Conservation (phyloP, 1,140 invertebrate genomes). For the Habropoda laboriosa region DNA sequence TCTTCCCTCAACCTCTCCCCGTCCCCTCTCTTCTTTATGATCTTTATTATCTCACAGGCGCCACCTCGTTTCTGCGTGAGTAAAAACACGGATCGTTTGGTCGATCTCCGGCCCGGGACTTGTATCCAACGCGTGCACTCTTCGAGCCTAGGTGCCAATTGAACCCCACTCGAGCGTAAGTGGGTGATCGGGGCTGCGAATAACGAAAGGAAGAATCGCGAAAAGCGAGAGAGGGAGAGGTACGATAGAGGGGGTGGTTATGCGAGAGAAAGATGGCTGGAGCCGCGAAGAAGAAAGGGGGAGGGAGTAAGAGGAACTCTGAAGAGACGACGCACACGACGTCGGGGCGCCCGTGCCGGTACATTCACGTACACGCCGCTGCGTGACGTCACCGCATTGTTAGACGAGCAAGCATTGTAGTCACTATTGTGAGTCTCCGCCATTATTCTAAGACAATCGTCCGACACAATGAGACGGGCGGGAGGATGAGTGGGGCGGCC, state of each 20-base stretch:
- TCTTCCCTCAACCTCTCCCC: not conserved
- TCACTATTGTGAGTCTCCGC: conserved; percentile 82
- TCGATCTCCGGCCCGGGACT: not conserved
- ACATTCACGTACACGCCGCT: conserved; percentile 77
- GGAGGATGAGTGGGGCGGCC: conserved; percentile 79
- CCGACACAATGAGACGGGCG: conserved; percentile 82
- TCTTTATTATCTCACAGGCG: too few relatives aligned
- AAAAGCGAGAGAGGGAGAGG: conserved; percentile 49
- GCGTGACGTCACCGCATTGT: conserved; percentile 82
- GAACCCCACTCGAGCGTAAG: conserved; percentile 57
- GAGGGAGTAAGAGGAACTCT: conserved; percentile 65
- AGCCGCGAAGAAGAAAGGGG: conserved; percentile 54
- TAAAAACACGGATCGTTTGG: not conserved
- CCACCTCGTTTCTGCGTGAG: not conserved
- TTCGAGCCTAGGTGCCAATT: conserved; percentile 36
- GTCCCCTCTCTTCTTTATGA: not conserved
- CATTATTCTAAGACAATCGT: conserved; percentile 83
- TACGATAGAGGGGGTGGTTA: too few relatives aligned
- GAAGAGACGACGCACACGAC: conserved; percentile 78
- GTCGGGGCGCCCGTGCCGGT: conserved; percentile 73
- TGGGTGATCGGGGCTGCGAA: conserved; percentile 59
- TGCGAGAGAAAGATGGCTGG: conserved; percentile 52
- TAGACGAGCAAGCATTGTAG: conserved; percentile 83
- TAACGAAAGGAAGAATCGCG: conserved; percentile 75
- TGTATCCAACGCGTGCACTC: conserved; percentile 45